Conservation (phyloP, 2,797 vertebrate species). For the Trachops cirrhosus region DNA sequence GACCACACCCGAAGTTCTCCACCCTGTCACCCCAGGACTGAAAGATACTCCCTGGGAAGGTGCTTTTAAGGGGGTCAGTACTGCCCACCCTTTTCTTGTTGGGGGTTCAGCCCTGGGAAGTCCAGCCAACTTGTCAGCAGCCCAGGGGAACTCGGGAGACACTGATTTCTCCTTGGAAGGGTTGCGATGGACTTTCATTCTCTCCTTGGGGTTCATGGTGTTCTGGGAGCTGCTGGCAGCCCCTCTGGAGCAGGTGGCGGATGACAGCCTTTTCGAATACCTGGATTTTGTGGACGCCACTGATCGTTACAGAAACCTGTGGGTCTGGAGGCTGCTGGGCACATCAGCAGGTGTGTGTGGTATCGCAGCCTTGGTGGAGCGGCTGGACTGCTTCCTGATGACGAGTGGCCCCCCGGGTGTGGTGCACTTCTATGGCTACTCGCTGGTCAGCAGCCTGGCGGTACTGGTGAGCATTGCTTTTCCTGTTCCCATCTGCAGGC, state of each 20-base stretch:
- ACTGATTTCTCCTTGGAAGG: conserved; percentile 74
- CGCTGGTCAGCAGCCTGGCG: conserved; percentile 71
- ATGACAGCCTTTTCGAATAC: conserved; percentile 92
- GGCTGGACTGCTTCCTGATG: conserved; percentile 80
- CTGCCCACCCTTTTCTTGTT: not conserved
- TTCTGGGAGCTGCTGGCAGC: conserved; percentile 86
- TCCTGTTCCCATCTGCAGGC: conserved; percentile 84
- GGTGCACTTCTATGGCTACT: conserved; percentile 87
- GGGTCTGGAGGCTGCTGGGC: conserved; percentile 86
- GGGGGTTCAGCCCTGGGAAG: not conserved
- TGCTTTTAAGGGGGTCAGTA: not conserved
- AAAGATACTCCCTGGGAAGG: not conserved
- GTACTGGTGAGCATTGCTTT: conserved; percentile 79
- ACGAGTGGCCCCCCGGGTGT: conserved; percentile 56
- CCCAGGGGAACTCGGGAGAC: not conserved
- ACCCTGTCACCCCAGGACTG: not conserved
- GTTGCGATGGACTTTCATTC: conserved; percentile 85
- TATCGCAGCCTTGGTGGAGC: conserved; percentile 84
- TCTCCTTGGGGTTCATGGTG: conserved; percentile 82
- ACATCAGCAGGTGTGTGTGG: conserved; percentile 82
- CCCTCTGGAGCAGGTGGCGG: conserved; percentile 85
- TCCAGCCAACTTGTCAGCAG: conserved; percentile 15
- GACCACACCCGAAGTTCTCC: not conserved
- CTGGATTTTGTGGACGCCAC: conserved; percentile 91
- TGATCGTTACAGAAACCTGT: conserved; percentile 81